Conservation (phyloP, 1,140 invertebrate genomes). For the Scaptodrosophila lebanonensis region DNA sequence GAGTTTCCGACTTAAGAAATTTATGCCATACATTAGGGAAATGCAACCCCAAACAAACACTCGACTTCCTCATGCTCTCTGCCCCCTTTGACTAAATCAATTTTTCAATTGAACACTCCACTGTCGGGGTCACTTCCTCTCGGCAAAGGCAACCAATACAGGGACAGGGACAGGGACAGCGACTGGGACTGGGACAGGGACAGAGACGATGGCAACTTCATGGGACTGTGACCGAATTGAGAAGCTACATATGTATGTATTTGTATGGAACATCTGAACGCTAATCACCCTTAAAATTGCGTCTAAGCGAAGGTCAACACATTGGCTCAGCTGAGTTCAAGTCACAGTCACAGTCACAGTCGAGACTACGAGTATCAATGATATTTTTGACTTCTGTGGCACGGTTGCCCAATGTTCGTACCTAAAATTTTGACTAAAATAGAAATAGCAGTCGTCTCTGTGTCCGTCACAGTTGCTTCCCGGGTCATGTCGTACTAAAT, state of each 20-base stretch:
- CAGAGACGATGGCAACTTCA: no score
- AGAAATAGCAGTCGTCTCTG: constrained; percentile 22
- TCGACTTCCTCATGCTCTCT: no score
- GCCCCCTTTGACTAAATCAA: no score
- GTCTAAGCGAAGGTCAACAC: constrained; percentile 63
- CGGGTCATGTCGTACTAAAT: constrained; percentile 53
- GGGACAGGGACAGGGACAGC: no score
- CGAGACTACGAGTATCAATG: no score
- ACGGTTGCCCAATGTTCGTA: constrained; percentile 3
- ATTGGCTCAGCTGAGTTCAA: no score
- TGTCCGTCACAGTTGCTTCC: constrained; percentile 9
- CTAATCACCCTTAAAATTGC: constrained; percentile 72
- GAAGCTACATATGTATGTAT: constrained; percentile 6
- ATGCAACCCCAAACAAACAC: no score
- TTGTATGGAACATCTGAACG: constrained; percentile 38
- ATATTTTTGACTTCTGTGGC: constrained; percentile 1
- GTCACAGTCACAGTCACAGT: no score
- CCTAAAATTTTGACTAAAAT: constrained; percentile 3
- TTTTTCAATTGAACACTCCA: constrained; percentile 73
- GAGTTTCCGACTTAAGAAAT: no score
- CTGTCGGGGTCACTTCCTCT: constrained; percentile 21
- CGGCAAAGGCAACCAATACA: background rate
- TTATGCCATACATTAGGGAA: no score
- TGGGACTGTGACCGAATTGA: background rate
- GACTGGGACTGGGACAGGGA: no score